Base-by-base conservation (phyloP, 2,797 vertebrate genomes). In the Lindbergichthys nudifrons region DNA sequence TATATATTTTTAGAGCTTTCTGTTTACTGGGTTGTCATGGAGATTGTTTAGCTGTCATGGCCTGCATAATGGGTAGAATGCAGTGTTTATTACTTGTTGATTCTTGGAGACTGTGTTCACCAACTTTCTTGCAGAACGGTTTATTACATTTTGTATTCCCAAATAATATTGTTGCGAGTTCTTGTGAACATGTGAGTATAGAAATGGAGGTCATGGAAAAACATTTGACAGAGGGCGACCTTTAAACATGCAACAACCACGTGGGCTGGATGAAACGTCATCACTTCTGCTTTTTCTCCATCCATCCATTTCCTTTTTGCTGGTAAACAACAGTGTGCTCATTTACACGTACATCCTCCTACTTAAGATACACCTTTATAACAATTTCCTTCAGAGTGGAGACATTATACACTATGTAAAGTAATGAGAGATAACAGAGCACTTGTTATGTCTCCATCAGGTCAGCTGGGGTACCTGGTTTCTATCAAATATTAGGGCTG, bases 101-200 rank as follows among this genome's bases (percentile, higher is more conserved):
- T 14, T 58, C 10, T 53, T 23, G 1, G 15, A 48, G 32, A 59
- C 5, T 13, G 32, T 62, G 16, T 43, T 30, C 11, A 2, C 5
- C 16, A 9, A 21, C 18, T 30, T 6, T 4, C 4, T 57, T 5
- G 16, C 32, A 41, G 8, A 30, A 39, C 48, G 47, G 50, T 57
- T 15, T 19, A 36, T 51, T n/a, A 23, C 5, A 6, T 46, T 95
- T 90, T 87, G 21, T 93, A 30, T 30, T 36, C 32, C 32, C 8
- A 36, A 36, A 9, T 36, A 6, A 36, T 7, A 36, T 36, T 6
- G 6, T 36, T 92, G 89, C 88, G 92, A 93, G 94, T 93, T 94
- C 94, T 94, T 93, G 18, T 26, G 42, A 61, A 39, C 26, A 43
- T 53, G 30, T 45, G 13, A 69, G 51, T 19, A 48, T 21, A 53